Percentiles rank a stretch among this genome's conserved stretches.
These are phyloP conservation scores for Brachyhypopomus occidentalis DNA, from an alignment of 2,113 vertebrate species.

Conservation along the genomic window DNA sequence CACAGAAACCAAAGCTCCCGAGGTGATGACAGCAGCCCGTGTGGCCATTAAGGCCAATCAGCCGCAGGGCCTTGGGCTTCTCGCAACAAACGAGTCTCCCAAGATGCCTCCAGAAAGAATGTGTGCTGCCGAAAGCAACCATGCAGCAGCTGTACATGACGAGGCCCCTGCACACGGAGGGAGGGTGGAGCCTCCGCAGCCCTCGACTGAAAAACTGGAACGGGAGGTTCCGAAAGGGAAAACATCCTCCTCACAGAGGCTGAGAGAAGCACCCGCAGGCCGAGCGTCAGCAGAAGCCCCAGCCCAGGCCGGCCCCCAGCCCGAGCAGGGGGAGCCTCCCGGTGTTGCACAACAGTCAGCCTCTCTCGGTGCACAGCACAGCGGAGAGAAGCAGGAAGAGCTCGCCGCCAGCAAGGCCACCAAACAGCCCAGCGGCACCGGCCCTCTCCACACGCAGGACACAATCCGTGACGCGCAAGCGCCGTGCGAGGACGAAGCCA, in stretches of 20 bases:
- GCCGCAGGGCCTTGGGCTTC: slow-evolving; percentile 43
- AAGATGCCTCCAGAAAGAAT: slow-evolving; percentile 69
- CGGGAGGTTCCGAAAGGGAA: slow-evolving; percentile 75
- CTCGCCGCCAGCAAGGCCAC: slow-evolving; percentile 59
- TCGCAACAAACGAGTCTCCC: slow-evolving; percentile 51
- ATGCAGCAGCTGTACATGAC: slow-evolving; percentile 72
- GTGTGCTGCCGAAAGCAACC: slow-evolving; percentile 64
- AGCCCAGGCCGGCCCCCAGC: slow-evolving; percentile 68
- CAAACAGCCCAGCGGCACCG: slow-evolving; percentile 55
- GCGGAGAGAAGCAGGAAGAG: slow-evolving; percentile 56
- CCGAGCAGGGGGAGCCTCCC: slow-evolving; percentile 71
- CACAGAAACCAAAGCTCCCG: slow-evolving; percentile 39
- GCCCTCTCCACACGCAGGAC: slow-evolving; percentile 11
- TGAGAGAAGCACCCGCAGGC: slow-evolving; percentile 71
- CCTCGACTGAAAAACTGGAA: slow-evolving; percentile 72
- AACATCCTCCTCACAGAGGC: slow-evolving; percentile 72
- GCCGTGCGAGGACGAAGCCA: slow-evolving; percentile 59
- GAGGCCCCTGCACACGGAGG: slow-evolving; percentile 76
- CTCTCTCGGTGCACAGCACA: slow-evolving; percentile 68
- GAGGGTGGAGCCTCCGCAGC: slow-evolving; percentile 72
- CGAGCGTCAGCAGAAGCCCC: slow-evolving; percentile 69
- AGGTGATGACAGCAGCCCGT: slow-evolving; percentile 51
- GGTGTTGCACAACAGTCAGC: slow-evolving; percentile 71
- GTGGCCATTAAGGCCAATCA: slow-evolving; percentile 42
- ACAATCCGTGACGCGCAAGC: slow-evolving; percentile 50